Evolutionary conservation across 1,140 invertebrate species (phyloP).

Genomic region (Tenebrio molitor): DNA sequence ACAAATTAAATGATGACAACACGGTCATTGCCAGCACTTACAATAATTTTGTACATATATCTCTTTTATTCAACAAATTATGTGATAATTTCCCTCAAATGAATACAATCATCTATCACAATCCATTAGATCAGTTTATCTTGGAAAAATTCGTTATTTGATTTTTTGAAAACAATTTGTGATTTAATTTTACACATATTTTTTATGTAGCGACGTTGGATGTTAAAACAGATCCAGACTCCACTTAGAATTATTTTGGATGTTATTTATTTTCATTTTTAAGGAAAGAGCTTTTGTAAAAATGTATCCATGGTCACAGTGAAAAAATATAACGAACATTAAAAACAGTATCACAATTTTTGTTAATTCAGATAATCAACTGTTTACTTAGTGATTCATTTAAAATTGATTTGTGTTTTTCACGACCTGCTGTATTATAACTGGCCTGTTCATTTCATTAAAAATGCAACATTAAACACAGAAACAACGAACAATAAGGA

Average conservation of each 20-base stretch:
- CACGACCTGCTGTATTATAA: no score
- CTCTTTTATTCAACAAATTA: no score
- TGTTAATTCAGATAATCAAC: no score
- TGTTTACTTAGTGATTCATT: no score
- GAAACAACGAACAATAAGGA: no score
- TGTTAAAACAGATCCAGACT: constrained; percentile 3
- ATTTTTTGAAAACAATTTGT: constrained; percentile 7
- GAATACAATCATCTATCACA: neutral
- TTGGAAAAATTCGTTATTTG: constrained; percentile 7
- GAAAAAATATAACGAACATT: constrained; percentile 6
- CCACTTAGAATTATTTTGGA: neutral
- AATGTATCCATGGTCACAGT: constrained; percentile 19
- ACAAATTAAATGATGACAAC: no score
- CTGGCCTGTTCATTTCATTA: no score
- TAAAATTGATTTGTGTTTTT: no score
- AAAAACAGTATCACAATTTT: neutral
- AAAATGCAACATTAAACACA: no score
- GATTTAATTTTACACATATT: constrained; percentile 23
- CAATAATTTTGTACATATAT: no score
- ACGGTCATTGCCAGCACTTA: no score
- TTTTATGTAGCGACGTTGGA: neutral
- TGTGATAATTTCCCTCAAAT: no score
- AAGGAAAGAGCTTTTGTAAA: constrained; percentile 23
- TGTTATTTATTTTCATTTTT: constrained; percentile 20
- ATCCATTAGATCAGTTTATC: neutral